phyloP scores from a whole-genome alignment of 2,113 vertebrate genomes.

The Micromys minutus region DNA sequence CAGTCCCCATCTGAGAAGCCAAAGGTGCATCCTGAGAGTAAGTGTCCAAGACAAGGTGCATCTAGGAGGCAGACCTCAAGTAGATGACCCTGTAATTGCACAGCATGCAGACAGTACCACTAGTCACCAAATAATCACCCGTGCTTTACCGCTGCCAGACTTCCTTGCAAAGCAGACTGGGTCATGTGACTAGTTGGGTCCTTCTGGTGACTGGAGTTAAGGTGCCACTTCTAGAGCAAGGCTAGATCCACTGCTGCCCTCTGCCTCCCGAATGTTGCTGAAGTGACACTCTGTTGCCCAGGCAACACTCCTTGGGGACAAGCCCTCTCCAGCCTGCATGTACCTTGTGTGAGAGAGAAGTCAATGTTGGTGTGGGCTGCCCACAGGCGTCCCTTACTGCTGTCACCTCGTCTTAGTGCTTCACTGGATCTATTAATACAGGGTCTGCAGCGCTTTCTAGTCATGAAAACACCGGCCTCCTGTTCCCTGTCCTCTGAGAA shows the following conservation, averaged over 20 bases:
- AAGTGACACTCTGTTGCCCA: neutral
- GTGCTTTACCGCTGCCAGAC: too few relatives aligned
- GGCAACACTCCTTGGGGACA: neutral
- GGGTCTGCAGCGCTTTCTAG: neutral
- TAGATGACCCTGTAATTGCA: neutral
- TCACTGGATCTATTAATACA: neutral
- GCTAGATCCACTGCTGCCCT: neutral
- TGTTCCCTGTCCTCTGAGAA: neutral
- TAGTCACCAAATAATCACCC: fast-evolving
- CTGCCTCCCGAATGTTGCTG: too few relatives aligned
- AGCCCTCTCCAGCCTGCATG: neutral
- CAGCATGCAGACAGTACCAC: neutral
- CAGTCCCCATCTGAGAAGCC: neutral
- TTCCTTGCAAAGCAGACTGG: neutral
- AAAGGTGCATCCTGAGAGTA: neutral
- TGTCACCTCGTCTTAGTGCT: too few relatives aligned
- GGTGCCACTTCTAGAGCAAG: neutral
- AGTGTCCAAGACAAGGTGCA: neutral
- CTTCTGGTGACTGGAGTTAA: neutral
- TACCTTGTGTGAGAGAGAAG: neutral
- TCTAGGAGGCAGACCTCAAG: neutral
- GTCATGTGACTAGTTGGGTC: neutral
- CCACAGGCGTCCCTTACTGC: neutral
- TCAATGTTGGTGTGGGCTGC: neutral
- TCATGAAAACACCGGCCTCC: neutral